A percentile compares a stretch with the other conserved stretches of the same genome.
Conservation (phyloP, 2,888 invertebrate species). For the Sphecodes monilicornis region DNA sequence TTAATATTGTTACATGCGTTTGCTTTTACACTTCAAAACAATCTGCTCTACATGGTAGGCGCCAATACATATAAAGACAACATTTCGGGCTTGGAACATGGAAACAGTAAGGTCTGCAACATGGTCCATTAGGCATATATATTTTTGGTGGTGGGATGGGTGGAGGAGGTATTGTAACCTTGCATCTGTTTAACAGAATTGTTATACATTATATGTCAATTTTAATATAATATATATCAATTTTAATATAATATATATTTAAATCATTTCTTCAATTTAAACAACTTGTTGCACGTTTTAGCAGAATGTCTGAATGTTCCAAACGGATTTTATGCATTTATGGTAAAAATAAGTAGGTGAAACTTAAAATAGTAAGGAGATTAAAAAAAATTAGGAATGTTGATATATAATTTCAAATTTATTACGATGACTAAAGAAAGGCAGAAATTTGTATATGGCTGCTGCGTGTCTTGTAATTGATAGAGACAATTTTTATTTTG, state of each 20-base stretch:
- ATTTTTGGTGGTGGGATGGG: slow-evolving; percentile 20
- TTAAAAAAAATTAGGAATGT: not conserved
- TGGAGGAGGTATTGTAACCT: slow-evolving; percentile 65
- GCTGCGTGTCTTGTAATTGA: no score
- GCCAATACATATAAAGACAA: slow-evolving; percentile 71
- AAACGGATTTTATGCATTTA: not conserved
- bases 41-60: slow-evolving; percentile 74
- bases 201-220: slow-evolving; percentile 3
- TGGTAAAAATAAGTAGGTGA: not conserved
- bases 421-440: not conserved
- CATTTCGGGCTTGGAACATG: slow-evolving; percentile 69
- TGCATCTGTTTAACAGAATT: slow-evolving; percentile 60
- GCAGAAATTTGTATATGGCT: no score
- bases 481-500: no score
- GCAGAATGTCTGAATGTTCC: not conserved
- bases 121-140: slow-evolving; percentile 68
- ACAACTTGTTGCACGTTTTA: not conserved
- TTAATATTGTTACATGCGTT: not conserved
- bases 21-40: slow-evolving; percentile 72
- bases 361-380: not conserved
- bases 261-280: not conserved
- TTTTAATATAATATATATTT: not conserved
- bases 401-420: no score
- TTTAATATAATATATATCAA: not conserved
- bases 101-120: slow-evolving; percentile 69